Evolutionary conservation across 2,113 vertebrate species (phyloP).

Genomic region (Dipodomys merriami): DNA sequence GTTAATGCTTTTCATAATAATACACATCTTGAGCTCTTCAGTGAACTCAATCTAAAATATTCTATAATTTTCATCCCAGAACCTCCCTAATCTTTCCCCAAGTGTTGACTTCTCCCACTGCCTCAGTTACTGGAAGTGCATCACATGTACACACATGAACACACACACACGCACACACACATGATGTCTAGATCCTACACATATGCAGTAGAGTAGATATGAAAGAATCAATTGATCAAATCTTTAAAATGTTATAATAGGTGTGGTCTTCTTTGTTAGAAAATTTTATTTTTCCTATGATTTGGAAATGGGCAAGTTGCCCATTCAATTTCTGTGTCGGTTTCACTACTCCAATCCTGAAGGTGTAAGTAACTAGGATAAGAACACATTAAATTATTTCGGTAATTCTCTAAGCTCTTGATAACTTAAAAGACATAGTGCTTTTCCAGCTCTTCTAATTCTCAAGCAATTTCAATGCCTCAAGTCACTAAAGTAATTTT

Average conservation of each 20-base stretch:
- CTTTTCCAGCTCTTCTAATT: slow-evolving; percentile 56
- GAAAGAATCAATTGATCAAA: background rate
- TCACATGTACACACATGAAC: no score
- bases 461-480: slow-evolving; percentile 2
- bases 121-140: background rate
- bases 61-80: background rate
- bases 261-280: background rate
- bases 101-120: background rate
- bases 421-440: slow-evolving; percentile 32
- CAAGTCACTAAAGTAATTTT: slow-evolving; percentile 61
- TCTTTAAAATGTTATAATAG: background rate
- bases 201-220: background rate
- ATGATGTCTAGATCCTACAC: background rate
- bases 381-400: background rate
- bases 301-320: background rate
- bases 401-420: slow-evolving; percentile 23
- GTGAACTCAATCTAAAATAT: background rate
- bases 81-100: background rate
- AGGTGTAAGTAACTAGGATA: background rate
- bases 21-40: background rate
- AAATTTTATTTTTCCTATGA: background rate
- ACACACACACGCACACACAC: no score
- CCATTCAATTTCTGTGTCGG: background rate
- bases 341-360: background rate
- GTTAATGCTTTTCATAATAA: background rate